Percentiles rank a stretch among this genome's conserved stretches.
phyloP scores from a whole-genome alignment of 1,140 invertebrate genomes.

The Atta colombica region DNA sequence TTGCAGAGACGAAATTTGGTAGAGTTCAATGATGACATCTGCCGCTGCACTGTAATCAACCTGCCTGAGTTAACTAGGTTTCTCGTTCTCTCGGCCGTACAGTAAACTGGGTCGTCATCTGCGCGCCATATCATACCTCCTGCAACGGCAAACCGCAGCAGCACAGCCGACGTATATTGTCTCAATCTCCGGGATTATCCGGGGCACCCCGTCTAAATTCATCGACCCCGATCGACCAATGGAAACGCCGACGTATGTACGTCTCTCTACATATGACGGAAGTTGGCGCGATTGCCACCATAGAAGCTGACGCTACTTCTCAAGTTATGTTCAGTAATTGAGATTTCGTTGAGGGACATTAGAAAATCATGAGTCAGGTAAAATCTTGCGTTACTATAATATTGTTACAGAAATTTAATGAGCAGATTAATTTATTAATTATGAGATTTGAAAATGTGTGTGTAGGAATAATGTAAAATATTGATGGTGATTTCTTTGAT shows the following conservation, averaged over 20 bases:
- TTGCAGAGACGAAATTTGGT: conserved; percentile 71
- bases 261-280: conserved; percentile 13
- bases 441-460: background rate
- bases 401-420: background rate
- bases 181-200: conserved; percentile 63
- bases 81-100: conserved; percentile 64
- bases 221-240: conserved; percentile 66
- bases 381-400: background rate
- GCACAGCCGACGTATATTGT: conserved; percentile 66
- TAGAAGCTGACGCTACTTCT: conserved; percentile 34
- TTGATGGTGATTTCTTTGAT: background rate
- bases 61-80: conserved; percentile 74
- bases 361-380: conserved; percentile 37
- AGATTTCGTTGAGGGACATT: conserved; percentile 46
- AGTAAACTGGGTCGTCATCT: conserved; percentile 7
- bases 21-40: conserved; percentile 76
- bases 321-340: conserved; percentile 42
- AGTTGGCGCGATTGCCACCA: conserved; percentile 26
- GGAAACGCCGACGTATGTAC: conserved; percentile 23
- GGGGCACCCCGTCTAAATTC: conserved; percentile 49
- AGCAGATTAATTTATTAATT: conserved; percentile 15
- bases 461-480: background rate
- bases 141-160: conserved; percentile 45
- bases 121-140: conserved; percentile 29
- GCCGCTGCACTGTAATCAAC: conserved; percentile 78